Conservation (phyloP, 2,113 vertebrate species). For the Urocitellus parryii region DNA sequence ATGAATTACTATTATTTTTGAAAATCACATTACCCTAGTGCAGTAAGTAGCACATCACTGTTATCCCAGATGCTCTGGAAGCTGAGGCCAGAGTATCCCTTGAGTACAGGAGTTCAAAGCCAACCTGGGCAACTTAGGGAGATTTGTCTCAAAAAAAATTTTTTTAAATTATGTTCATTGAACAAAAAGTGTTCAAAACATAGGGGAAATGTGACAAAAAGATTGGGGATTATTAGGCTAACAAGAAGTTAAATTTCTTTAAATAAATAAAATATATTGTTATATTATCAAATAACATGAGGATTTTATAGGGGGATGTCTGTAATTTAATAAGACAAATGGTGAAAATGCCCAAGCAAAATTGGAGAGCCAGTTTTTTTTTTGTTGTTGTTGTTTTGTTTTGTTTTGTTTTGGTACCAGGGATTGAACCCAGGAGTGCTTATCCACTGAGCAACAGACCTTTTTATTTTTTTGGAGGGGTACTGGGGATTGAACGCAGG, state of each 20-base stretch:
- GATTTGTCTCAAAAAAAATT: background rate
- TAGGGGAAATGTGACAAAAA: background rate
- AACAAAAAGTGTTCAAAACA: conserved; percentile 8
- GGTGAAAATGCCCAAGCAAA: conserved; percentile 6
- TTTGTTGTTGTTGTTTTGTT: too few species aligned
- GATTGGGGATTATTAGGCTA: background rate
- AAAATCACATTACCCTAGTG: background rate
- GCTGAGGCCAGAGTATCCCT: background rate
- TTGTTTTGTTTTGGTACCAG: too few species aligned
- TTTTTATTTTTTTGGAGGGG: too few species aligned
- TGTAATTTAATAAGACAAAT: conserved; percentile 39
- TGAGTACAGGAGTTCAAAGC: background rate
- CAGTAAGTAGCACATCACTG: background rate
- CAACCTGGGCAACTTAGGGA: background rate
- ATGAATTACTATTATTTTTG: background rate
- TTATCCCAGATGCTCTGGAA: background rate
- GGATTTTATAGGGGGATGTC: background rate
- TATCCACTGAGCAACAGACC: too few species aligned
- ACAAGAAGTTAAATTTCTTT: background rate
- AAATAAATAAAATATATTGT: background rate
- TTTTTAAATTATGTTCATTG: background rate
- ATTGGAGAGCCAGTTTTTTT: background rate
- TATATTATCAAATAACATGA: background rate
- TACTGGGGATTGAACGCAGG: too few species aligned
- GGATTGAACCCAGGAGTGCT: too few species aligned